phyloP scores from a whole-genome alignment of 2,113 vertebrate genomes.

The rat (Rattus norvegicus) region DNA sequence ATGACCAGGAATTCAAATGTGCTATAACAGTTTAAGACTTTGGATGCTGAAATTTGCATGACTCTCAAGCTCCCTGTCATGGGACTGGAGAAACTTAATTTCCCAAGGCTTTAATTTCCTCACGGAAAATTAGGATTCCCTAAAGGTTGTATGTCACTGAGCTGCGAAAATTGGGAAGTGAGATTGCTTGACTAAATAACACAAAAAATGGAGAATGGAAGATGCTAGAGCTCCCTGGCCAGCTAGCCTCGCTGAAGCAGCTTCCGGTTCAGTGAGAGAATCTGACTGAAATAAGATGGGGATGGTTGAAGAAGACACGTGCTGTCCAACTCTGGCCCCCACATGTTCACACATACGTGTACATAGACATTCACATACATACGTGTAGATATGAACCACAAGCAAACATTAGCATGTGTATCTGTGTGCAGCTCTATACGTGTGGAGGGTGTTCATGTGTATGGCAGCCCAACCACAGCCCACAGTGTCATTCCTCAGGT shows the following conservation, averaged over 20 bases:
- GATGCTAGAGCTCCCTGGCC: not conserved
- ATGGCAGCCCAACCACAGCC: not conserved
- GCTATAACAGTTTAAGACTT: not conserved
- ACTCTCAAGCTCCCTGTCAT: not conserved
- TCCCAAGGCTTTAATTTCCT: slow-evolving; percentile 25
- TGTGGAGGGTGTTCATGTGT: not conserved
- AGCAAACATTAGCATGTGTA: not conserved
- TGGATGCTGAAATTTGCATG: not conserved
- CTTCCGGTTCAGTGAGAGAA: not conserved
- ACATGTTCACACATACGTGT: not conserved
- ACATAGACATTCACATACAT: not conserved
- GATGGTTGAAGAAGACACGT: not conserved
- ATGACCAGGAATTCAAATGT: not conserved
- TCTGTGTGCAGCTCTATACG: not conserved
- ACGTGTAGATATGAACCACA: not conserved
- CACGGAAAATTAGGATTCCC: not conserved
- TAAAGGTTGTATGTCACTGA: not conserved
- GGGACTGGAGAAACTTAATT: not conserved
- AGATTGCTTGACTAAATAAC: not conserved
- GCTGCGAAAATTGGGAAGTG: slow-evolving; percentile 28
- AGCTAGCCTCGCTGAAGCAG: not conserved
- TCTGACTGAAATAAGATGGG: not conserved
- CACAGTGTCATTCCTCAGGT: not conserved
- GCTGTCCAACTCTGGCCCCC: not conserved
- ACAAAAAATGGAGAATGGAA: not conserved